These are phyloP conservation scores for Amphiprion clarkii DNA, from an alignment of 2,797 vertebrate species.

Conservation along the genomic window DNA sequence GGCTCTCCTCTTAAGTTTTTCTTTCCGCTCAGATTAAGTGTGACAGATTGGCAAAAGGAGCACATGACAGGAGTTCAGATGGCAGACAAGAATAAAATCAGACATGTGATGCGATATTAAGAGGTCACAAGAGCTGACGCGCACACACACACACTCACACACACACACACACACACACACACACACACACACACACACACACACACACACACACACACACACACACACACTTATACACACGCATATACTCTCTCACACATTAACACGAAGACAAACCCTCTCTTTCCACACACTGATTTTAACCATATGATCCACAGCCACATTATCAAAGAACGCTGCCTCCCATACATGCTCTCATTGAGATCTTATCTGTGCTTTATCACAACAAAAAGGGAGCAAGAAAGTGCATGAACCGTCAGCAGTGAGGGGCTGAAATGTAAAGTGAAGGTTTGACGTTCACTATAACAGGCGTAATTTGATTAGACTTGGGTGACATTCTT, in stretches of 20 bases:
- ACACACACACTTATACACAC: background rate
- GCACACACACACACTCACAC: slow-evolving; percentile 21
- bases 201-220: slow-evolving; percentile 25
- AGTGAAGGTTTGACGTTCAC: slow-evolving; percentile 83
- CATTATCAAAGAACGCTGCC: slow-evolving; percentile 55
- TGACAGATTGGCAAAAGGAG: slow-evolving; percentile 86
- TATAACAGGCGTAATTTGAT: slow-evolving; percentile 84
- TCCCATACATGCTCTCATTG: slow-evolving; percentile 35
- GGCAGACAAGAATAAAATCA: slow-evolving; percentile 86
- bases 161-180: background rate
- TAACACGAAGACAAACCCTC: slow-evolving; percentile 31
- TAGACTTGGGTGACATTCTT: slow-evolving; percentile 83
- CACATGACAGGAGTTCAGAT: slow-evolving; percentile 86
- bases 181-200: background rate
- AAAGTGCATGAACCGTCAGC: slow-evolving; percentile 64
- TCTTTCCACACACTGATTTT: slow-evolving; percentile 68
- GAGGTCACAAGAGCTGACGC: slow-evolving; percentile 83
- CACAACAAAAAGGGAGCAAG: slow-evolving; percentile 50
- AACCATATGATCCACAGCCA: slow-evolving; percentile 77
- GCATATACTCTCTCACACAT: too few species aligned
- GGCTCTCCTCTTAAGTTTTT: slow-evolving; percentile 75
- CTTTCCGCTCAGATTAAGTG: slow-evolving; percentile 84
- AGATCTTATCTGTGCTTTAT: slow-evolving; percentile 70
- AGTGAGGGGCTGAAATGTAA: slow-evolving; percentile 70
- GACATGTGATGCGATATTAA: slow-evolving; percentile 88